phyloP scores from a whole-genome alignment of 2,888 invertebrate genomes.

The Melieria omissa region DNA sequence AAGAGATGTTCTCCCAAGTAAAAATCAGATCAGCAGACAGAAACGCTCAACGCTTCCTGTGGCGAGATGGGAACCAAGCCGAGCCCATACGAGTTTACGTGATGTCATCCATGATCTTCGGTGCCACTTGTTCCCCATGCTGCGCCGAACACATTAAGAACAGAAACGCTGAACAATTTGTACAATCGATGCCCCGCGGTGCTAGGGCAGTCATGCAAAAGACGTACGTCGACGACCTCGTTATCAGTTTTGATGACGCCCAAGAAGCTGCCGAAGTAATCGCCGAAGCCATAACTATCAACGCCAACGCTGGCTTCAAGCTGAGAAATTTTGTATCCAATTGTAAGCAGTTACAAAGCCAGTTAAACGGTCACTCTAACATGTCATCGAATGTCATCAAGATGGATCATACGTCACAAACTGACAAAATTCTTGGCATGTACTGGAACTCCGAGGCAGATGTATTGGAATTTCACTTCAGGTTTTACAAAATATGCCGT shows the following conservation, averaged over 20 bases:
- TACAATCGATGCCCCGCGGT: slow-evolving; percentile 36
- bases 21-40: slow-evolving; percentile 46
- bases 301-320: not conserved
- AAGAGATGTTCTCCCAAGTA: slow-evolving; percentile 47
- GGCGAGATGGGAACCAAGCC: slow-evolving; percentile 23
- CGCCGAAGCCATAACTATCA: slow-evolving; percentile 1
- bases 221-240: slow-evolving; percentile 43
- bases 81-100: slow-evolving; percentile 19
- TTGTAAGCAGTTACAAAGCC: not conserved
- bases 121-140: slow-evolving; percentile 46
- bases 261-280: slow-evolving; percentile 41
- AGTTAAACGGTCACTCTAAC: too few species aligned
- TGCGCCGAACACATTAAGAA: slow-evolving; percentile 53
- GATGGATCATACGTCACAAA: not conserved
- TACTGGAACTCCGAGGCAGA: slow-evolving; percentile 11
- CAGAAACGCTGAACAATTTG: slow-evolving; percentile 44
- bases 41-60: slow-evolving; percentile 43
- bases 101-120: slow-evolving; percentile 40
- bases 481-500: not conserved
- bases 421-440: slow-evolving; percentile 12
- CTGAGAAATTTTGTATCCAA: slow-evolving; percentile 10
- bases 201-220: slow-evolving; percentile 37
- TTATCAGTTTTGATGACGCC: slow-evolving; percentile 47
- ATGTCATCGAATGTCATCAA: not conserved
- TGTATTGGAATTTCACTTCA: slow-evolving; percentile 11